Evolutionary conservation across 1,140 invertebrate species (phyloP).

Genomic region (Tetragonula clypearis): DNA sequence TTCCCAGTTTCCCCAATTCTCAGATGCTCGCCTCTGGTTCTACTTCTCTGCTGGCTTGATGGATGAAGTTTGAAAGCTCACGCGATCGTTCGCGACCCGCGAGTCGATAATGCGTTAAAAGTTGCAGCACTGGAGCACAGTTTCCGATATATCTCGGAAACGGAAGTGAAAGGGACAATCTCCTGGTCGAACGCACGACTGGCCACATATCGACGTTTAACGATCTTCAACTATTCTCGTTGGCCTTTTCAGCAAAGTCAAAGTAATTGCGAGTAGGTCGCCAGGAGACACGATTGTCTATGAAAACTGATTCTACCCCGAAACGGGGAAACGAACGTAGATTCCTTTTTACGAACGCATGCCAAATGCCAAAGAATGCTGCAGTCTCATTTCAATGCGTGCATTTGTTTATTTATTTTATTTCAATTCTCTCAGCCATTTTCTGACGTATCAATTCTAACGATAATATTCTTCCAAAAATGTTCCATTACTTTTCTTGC

Average conservation of each 20-base stretch:
- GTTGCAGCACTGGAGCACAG: not conserved
- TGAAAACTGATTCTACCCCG: not conserved
- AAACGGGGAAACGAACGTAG: not conserved
- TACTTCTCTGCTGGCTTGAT: too few relatives aligned
- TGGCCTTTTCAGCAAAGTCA: not conserved
- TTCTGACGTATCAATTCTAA: not conserved
- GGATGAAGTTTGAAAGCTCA: not conserved
- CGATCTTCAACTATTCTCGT: not conserved
- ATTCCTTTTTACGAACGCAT: constrained; percentile 9
- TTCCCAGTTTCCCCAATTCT: not conserved
- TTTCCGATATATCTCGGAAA: not conserved
- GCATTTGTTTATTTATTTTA: not conserved
- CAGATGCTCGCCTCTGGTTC: not conserved
- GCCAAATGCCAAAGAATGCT: constrained; percentile 27
- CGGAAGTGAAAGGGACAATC: not conserved
- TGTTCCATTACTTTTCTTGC: not conserved
- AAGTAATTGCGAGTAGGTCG: not conserved
- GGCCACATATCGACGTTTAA: not conserved
- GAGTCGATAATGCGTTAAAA: constrained; percentile 27
- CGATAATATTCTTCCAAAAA: not conserved
- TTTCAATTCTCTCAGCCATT: not conserved
- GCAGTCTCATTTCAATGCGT: constrained; percentile 19
- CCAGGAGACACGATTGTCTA: constrained; percentile 1
- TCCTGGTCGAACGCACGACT: not conserved
- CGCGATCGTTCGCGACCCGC: not conserved